phyloP scores from a whole-genome alignment of 2,113 vertebrate species.

The Saimiri boliviensis region DNA sequence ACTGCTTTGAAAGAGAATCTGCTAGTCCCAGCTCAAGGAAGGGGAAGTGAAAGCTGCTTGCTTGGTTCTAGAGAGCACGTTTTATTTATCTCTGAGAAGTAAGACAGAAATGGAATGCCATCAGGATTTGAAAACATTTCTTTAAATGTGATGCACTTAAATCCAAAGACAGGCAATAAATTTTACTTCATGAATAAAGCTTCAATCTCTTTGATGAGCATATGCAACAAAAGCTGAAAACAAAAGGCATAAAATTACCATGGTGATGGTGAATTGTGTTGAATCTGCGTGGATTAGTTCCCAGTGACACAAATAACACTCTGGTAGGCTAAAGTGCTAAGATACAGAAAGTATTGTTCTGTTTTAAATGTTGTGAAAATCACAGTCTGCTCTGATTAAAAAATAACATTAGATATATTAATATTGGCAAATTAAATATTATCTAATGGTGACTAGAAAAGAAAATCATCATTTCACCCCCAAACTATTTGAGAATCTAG shows the following conservation, averaged over 20 bases:
- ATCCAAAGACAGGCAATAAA: slow-evolving; percentile 50
- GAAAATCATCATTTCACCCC: neutral
- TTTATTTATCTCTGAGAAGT: slow-evolving; percentile 16
- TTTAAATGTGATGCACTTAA: slow-evolving; percentile 59
- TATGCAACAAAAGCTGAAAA: slow-evolving; percentile 59
- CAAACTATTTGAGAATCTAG: neutral
- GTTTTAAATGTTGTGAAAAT: slow-evolving; percentile 36
- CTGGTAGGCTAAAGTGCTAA: slow-evolving; percentile 50
- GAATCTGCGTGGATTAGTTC: slow-evolving; percentile 64
- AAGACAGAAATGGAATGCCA: slow-evolving; percentile 31
- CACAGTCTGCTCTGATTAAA: slow-evolving; percentile 55
- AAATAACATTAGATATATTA: slow-evolving; percentile 47
- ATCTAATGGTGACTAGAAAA: slow-evolving; percentile 27
- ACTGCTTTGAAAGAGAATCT: neutral
- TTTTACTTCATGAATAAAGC: slow-evolving; percentile 63
- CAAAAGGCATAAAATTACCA: slow-evolving; percentile 68
- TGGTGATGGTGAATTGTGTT: slow-evolving; percentile 73
- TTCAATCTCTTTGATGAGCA: slow-evolving; percentile 63
- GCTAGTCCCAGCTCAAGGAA: neutral
- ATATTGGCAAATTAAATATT: slow-evolving; percentile 53
- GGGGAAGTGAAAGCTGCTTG: neutral
- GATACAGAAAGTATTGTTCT: slow-evolving; percentile 51
- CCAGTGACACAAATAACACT: slow-evolving; percentile 58
- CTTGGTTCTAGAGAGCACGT: neutral
- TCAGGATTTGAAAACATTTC: slow-evolving; percentile 61